Evolutionary conservation across 2,888 invertebrate species (phyloP), one percentile per base, ranked within the genome.

Genomic region (Drosophila infuscata): DNA sequence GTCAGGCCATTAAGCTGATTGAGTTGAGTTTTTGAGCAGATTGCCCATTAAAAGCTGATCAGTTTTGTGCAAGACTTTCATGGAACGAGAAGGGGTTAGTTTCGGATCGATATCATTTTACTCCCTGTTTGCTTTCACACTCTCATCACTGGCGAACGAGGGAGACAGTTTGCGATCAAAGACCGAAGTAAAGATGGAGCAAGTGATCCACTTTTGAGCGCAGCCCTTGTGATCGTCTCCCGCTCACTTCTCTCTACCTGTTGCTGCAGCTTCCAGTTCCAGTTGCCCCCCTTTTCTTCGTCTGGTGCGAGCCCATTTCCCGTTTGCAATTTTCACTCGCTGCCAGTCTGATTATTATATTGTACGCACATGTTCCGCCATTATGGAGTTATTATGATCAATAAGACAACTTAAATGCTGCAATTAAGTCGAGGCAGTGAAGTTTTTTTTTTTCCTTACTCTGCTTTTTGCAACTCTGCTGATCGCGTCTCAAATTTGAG

Each of bases 351-450:
- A 88, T 89, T 85, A 82, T 90, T 83, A 91, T 91, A 91, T 88
- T 91, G 90, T 90, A 85, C 91, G 92, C 91, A 90, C 91, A 92
- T 92, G 92, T 92, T 93, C 92, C 92, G 92, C 92, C 92, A 92
- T 92, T 92, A 92, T 92, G 92, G 93, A 92, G 93, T 92, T 93
- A 92, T 92, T 92, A 92, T 93, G 92, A 93, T 92, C 92, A 92
- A 92, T 92, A 92, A 92, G 92, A 92, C 92, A 91, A 89, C 91
- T 93, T 93, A 92, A 92, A 92, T 91, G 92, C 91, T 92, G 92
- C 92, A 92, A 92, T 92, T 92, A 92, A 92, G 91, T 92, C 86
- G 78, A 83, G 83, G 81, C 84, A 75, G 79, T 61, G 74, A 54
- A 56, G 63, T 73, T 68, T 67, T 72, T 61, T 51, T 59, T 63